Evolutionary conservation across 2,797 vertebrate genomes (phyloP).

Genomic region (Pipistrellus nathusii): DNA sequence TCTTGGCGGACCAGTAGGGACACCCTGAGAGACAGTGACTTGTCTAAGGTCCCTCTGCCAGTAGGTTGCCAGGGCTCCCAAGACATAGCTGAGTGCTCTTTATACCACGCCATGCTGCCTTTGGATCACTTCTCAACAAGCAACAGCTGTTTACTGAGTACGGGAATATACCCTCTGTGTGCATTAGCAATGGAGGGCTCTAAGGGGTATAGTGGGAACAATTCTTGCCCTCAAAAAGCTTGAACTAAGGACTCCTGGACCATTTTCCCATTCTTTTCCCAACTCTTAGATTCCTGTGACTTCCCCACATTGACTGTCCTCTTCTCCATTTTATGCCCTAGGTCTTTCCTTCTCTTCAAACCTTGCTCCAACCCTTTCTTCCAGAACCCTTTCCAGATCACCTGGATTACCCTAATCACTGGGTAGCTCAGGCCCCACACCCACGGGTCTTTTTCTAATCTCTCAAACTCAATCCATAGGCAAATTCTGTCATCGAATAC

Average conservation of each 20-base stretch:
- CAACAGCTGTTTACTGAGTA: neutral
- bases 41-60: neutral
- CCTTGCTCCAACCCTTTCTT: slow-evolving; percentile 3
- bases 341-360: slow-evolving; percentile 2
- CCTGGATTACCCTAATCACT: neutral
- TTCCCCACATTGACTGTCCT: neutral
- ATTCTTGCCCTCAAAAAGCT: neutral
- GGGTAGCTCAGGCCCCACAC: neutral
- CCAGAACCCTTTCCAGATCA: neutral
- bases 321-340: neutral
- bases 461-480: neutral
- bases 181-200: neutral
- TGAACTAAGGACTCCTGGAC: neutral
- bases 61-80: neutral
- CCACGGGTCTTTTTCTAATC: neutral
- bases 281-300: neutral
- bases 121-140: neutral
- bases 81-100: neutral
- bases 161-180: neutral
- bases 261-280: neutral
- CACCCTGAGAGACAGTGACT: neutral
- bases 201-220: neutral
- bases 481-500: neutral
- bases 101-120: neutral
- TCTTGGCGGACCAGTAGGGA: neutral